Evolutionary conservation across 2,113 vertebrate species (phyloP).

Genomic region (Lasiurus cinereus): DNA sequence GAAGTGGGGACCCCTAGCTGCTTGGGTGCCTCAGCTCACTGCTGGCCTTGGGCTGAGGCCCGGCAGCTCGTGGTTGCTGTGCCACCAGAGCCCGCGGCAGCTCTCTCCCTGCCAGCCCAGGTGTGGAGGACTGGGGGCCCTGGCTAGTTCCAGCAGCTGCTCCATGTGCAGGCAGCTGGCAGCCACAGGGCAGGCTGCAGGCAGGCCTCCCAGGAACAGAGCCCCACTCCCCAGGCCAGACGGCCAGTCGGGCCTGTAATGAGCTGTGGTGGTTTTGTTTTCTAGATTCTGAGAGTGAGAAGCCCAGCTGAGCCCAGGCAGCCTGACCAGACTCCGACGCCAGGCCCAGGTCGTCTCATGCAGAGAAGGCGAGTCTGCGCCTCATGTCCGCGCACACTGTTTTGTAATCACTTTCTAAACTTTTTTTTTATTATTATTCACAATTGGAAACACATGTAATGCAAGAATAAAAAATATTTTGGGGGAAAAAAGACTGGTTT

Average conservation of each 20-base stretch:
- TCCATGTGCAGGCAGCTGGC: background rate
- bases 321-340: conserved; percentile 78
- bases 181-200: background rate
- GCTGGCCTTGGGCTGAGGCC: background rate
- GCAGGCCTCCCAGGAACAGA: accelerated
- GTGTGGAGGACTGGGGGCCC: accelerated
- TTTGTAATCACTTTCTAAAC: conserved; percentile 91
- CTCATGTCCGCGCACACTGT: conserved; percentile 80
- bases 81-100: background rate
- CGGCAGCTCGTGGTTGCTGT: no score
- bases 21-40: background rate
- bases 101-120: no score
- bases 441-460: conserved; percentile 90
- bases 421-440: conserved; percentile 88
- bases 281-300: conserved; percentile 89
- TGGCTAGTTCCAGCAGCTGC: background rate
- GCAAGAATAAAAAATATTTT: conserved; percentile 91
- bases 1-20: accelerated
- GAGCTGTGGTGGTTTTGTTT: conserved; percentile 75
- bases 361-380: conserved; percentile 83
- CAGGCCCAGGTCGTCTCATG: conserved; percentile 69
- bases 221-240: background rate
- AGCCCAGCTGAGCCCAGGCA: conserved; percentile 81
- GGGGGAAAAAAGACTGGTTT: conserved; percentile 85
- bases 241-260: background rate